phyloP scores from a whole-genome alignment of 2,113 vertebrate genomes.

The Diadophis punctatus region DNA sequence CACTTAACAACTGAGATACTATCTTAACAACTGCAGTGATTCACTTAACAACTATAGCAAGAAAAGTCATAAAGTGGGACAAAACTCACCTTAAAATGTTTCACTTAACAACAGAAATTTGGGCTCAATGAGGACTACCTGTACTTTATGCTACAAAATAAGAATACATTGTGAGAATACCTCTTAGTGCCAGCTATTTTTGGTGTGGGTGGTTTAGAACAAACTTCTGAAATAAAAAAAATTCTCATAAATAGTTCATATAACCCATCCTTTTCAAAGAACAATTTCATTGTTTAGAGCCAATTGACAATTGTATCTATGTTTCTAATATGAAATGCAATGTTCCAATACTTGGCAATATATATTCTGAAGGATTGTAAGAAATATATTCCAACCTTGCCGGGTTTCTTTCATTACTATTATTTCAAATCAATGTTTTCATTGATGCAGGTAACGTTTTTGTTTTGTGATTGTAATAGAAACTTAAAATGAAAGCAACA shows the following conservation, averaged over 20 bases:
- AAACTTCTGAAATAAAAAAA: not conserved
- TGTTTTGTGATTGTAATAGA: slow-evolving; percentile 42
- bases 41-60: too few species aligned
- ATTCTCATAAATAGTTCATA: not conserved
- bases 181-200: not conserved
- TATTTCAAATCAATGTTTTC: slow-evolving; percentile 33
- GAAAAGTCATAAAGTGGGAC: too few species aligned
- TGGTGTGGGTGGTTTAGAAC: slow-evolving; percentile 5
- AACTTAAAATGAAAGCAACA: slow-evolving; percentile 63
- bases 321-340: not conserved
- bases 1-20: too few species aligned
- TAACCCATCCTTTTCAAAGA: slow-evolving; percentile 7
- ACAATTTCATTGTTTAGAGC: not conserved
- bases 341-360: not conserved
- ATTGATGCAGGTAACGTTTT: slow-evolving; percentile 41
- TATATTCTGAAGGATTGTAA: not conserved
- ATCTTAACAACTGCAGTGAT: too few species aligned
- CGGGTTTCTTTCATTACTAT: slow-evolving; percentile 16
- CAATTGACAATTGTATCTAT: not conserved
- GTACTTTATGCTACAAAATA: not conserved
- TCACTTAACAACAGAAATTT: too few species aligned
- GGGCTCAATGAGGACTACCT: too few species aligned
- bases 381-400: slow-evolving; percentile 33
- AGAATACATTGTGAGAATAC: not conserved
- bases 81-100: too few species aligned